phyloP scores from a whole-genome alignment of 2,888 invertebrate species.

The Leistus spinibarbis region DNA sequence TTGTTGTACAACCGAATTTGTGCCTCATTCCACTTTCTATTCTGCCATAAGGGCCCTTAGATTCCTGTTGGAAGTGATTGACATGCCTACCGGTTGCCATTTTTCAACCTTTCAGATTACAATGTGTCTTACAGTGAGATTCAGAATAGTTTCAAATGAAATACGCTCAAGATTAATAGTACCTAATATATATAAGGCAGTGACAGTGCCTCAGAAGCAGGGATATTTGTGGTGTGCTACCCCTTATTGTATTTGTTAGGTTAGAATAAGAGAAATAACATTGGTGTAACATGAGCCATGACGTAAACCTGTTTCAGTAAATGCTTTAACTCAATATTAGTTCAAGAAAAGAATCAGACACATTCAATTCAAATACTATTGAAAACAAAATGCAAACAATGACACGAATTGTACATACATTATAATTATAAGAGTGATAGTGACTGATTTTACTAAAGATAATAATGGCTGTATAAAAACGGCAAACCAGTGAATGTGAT shows the following conservation, averaged over 20 bases:
- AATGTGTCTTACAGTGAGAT: background rate
- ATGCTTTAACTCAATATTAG: too few species aligned
- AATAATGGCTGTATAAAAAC: too few species aligned
- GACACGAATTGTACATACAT: too few species aligned
- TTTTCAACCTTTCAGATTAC: background rate
- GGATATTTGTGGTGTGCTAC: background rate
- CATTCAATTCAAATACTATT: too few species aligned
- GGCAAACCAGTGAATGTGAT: too few species aligned
- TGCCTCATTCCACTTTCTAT: background rate
- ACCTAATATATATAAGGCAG: background rate
- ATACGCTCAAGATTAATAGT: background rate
- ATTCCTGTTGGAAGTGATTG: background rate
- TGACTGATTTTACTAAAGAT: too few species aligned
- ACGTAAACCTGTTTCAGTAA: background rate
- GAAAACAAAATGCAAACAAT: too few species aligned
- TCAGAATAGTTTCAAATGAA: background rate
- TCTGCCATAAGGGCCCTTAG: background rate
- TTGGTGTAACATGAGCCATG: background rate
- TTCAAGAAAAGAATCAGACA: too few species aligned
- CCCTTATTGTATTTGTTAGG: background rate
- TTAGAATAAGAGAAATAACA: too few species aligned
- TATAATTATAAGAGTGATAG: too few species aligned
- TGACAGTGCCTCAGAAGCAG: background rate
- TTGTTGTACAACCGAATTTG: background rate
- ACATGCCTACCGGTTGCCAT: background rate